These are phyloP conservation scores for Tetrapedia diversipes DNA, from an alignment of 2,888 invertebrate species.

Conservation along the genomic window DNA sequence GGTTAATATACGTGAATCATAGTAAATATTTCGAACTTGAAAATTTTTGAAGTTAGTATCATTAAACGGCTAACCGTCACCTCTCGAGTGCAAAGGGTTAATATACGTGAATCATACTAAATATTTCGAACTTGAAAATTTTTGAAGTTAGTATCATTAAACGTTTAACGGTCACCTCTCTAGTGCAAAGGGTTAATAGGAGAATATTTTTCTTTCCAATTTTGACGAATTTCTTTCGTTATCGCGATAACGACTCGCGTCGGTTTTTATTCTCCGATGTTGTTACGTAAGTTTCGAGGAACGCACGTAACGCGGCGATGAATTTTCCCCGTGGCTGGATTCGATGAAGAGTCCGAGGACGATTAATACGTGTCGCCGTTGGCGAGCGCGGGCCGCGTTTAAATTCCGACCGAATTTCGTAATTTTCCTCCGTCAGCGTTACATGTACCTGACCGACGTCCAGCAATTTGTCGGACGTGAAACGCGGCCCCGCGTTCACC, in stretches of 20 bases:
- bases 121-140: too few relatives aligned
- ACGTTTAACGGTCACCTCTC: too few relatives aligned
- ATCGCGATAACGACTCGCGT: neutral
- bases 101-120: too few relatives aligned
- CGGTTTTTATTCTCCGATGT: neutral
- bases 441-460: slow-evolving; percentile 26
- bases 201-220: too few relatives aligned
- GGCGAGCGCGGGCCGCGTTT: slow-evolving; percentile 22
- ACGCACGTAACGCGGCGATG: neutral
- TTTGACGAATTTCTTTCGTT: too few relatives aligned
- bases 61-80: too few relatives aligned
- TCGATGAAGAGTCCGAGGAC: slow-evolving; percentile 27
- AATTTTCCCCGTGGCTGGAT: slow-evolving; percentile 19
- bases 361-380: slow-evolving; percentile 43
- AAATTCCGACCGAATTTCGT: slow-evolving; percentile 53
- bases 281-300: slow-evolving; percentile 8
- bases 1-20: too few relatives aligned
- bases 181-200: too few relatives aligned
- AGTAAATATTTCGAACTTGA: too few relatives aligned
- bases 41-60: too few relatives aligned
- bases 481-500: slow-evolving; percentile 1
- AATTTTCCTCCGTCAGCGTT: slow-evolving; percentile 49
- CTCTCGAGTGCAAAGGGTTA: too few relatives aligned
- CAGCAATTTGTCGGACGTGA: slow-evolving; percentile 37
- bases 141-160: too few relatives aligned